Evolutionary conservation across 2,888 invertebrate genomes (phyloP).

Genomic region (Drosophila recens): DNA sequence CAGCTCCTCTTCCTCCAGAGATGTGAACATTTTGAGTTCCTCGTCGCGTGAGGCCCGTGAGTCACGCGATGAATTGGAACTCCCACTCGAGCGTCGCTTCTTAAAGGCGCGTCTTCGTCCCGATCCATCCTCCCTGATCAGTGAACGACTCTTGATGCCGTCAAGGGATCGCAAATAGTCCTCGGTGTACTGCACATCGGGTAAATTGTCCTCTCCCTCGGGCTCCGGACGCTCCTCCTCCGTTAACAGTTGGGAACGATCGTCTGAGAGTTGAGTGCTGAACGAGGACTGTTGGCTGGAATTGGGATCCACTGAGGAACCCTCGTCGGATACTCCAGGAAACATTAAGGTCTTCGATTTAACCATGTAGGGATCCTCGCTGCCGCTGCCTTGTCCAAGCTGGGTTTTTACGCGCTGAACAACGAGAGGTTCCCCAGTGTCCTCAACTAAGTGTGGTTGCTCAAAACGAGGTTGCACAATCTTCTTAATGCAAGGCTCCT

Average conservation of each 20-base stretch:
- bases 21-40: constrained; percentile 88
- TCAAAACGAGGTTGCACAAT: constrained; percentile 59
- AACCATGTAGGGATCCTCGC: constrained; percentile 66
- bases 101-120: constrained; percentile 88
- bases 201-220: constrained; percentile 81
- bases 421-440: constrained; percentile 49
- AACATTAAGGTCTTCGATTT: constrained; percentile 78
- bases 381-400: constrained; percentile 75
- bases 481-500: constrained; percentile 73
- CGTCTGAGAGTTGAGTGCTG: constrained; percentile 81
- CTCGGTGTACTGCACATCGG: constrained; percentile 83
- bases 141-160: constrained; percentile 88
- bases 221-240: constrained; percentile 87
- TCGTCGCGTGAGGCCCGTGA: constrained; percentile 88
- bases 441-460: constrained; percentile 42
- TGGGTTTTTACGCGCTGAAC: constrained; percentile 83
- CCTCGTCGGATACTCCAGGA: constrained; percentile 82
- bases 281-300: constrained; percentile 81
- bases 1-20: constrained; percentile 88
- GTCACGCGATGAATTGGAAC: constrained; percentile 87
- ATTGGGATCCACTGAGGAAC: constrained; percentile 81
- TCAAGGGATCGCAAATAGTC: constrained; percentile 87
- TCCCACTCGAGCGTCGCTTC: constrained; percentile 87
- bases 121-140: constrained; percentile 88
- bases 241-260: constrained; percentile 85